Conservation (phyloP, 2,888 invertebrate genomes). For the Tipula lateralis region DNA sequence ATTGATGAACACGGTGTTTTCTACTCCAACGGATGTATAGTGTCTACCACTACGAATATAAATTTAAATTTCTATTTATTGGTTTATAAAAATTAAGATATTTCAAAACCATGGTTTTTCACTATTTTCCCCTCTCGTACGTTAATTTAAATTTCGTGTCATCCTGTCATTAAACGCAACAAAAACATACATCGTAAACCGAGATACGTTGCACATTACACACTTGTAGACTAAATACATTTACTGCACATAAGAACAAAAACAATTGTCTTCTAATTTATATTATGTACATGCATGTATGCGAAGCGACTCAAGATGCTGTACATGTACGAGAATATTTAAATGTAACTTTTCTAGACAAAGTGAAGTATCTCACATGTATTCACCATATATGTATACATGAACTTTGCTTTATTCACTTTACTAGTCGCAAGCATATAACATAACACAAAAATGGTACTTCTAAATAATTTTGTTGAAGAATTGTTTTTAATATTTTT, state of each 20-base stretch:
- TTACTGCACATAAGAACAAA: neutral
- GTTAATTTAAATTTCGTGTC: too few relatives aligned
- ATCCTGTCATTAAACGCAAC: too few relatives aligned
- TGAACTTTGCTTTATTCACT: neutral
- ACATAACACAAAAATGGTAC: neutral
- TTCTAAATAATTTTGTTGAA: neutral
- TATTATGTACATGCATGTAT: neutral
- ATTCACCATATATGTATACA: neutral
- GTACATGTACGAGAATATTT: neutral
- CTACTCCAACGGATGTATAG: too few relatives aligned
- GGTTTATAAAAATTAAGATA: too few relatives aligned
- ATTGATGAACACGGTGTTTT: too few relatives aligned
- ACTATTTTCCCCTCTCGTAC: too few relatives aligned
- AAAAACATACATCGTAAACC: too few relatives aligned
- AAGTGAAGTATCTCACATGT: neutral
- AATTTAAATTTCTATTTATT: too few relatives aligned
- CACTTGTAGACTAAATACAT: neutral
- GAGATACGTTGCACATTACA: neutral
- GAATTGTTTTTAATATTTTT: neutral
- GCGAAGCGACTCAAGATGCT: neutral
- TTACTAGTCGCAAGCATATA: neutral
- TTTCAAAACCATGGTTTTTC: too few relatives aligned
- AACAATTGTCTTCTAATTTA: neutral
- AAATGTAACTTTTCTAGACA: neutral
- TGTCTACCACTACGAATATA: too few relatives aligned